Percentiles rank a stretch among this genome's conserved stretches.
Conservation (phyloP, 2,797 vertebrate species). For the Anableps anableps region DNA sequence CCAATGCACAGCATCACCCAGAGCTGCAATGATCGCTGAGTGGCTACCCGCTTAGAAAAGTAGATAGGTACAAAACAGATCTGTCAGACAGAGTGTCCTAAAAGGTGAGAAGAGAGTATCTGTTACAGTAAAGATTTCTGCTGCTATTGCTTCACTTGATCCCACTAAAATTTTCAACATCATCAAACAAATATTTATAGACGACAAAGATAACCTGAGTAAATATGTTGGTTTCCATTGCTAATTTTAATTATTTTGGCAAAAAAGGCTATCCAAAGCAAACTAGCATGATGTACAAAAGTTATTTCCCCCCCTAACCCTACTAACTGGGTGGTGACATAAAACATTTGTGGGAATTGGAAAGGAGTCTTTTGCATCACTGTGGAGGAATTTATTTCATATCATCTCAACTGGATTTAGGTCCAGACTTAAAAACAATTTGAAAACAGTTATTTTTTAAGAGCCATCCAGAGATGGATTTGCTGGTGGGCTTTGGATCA, state of each 20-base stretch:
- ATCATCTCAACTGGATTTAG: not conserved
- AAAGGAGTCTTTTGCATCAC: not conserved
- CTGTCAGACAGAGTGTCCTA: not conserved
- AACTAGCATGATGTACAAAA: too few relatives aligned
- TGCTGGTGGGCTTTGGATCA: not conserved
- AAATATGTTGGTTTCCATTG: not conserved
- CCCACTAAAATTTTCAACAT: not conserved
- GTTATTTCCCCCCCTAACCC: not conserved
- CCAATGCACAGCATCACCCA: constrained; percentile 1
- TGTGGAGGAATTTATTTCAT: not conserved
- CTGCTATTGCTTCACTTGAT: not conserved
- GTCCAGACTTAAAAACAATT: not conserved
- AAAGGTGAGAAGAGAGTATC: constrained; percentile 13
- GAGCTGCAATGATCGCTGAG: constrained; percentile 33
- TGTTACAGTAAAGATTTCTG: not conserved
- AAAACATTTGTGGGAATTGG: not conserved
- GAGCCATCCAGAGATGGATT: not conserved
- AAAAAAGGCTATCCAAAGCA: not conserved
- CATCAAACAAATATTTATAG: not conserved
- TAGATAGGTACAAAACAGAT: not conserved
- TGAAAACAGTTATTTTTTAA: not conserved
- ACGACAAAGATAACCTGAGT: not conserved
- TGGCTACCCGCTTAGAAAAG: constrained; percentile 27
- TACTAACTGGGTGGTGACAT: not conserved
- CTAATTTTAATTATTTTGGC: not conserved